Base-by-base conservation (phyloP, 1,140 invertebrate species). In the Nasonia giraulti region DNA sequence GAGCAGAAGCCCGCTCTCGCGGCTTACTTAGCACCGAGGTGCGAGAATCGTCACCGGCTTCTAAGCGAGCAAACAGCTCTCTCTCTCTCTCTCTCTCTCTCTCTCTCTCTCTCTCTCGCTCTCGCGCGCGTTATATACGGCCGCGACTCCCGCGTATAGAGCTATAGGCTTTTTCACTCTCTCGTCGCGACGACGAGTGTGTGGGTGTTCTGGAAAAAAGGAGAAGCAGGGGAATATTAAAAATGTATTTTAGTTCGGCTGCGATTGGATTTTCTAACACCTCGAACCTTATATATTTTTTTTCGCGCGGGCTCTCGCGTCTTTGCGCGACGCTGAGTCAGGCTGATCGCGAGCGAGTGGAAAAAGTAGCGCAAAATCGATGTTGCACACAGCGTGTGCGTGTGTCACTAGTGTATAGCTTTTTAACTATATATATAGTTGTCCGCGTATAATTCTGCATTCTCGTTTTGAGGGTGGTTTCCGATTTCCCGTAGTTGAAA, bases 21-120 rank as follows among this genome's bases (percentile, higher is more conserved):
- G 88, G 87, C 84, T 89, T 91, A 92, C 91, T 92, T 92, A 92
- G 90, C 91, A 90, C 86, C 77, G 79, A 91, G 88, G 91, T 92
- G 91, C 87, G 90, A 92, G 91, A 92, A 92, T 92, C 91, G 90
- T 91, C 91, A 92, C 91, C 89, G 89, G 88, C 90, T 91, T 91
- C 90, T 91, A 91, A 87, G 87, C 89, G 88, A 89, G 88, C 88
- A 90, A 91, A 91, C 88, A 90, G 55, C 87, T 50, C 73, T 81
- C 50, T 62, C 40, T 44, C 40, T 7, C 37, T 47, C 3, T 62
- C 73, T 80, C 50, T 62, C 40, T 44, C n/a, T n/a, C 87, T 50
- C 73, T 81, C 50, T 62, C 87, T 50, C 73, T 81, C 50, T 62
- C 7, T 4, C 37, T 47, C 0, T 62, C 55, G 55, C 27, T 27